These are phyloP conservation scores for Hemibagrus wyckioides DNA, from an alignment of 2,113 vertebrate genomes.

Conservation along the genomic window DNA sequence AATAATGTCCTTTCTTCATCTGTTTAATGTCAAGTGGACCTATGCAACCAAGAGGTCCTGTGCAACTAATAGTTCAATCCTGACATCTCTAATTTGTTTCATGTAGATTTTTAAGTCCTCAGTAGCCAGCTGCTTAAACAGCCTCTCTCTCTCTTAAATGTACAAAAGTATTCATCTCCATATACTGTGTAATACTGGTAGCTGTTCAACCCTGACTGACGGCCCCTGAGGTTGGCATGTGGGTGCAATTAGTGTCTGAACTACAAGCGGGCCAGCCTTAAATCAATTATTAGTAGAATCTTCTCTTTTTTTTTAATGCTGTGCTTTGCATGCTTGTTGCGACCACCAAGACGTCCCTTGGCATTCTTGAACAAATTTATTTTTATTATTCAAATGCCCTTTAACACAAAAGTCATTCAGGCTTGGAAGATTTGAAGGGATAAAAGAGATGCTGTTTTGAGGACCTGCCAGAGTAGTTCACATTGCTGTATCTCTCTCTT, in stretches of 20 bases:
- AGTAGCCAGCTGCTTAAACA: slow-evolving; percentile 52
- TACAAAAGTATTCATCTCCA: slow-evolving; percentile 49
- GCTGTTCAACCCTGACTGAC: slow-evolving; percentile 48
- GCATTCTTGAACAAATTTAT: slow-evolving; percentile 54
- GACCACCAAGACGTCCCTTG: slow-evolving; percentile 59
- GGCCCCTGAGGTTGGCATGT: slow-evolving; percentile 44
- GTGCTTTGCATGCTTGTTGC: slow-evolving; percentile 47
- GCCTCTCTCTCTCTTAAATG: slow-evolving; percentile 20
- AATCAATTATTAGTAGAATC: slow-evolving; percentile 8
- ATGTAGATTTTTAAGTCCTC: slow-evolving; percentile 47
- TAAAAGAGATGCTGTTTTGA: slow-evolving; percentile 63
- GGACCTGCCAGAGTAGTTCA: slow-evolving; percentile 50
- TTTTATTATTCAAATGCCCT: slow-evolving; percentile 59
- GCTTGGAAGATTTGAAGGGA: slow-evolving; percentile 62
- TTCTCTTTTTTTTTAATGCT: slow-evolving; percentile 20
- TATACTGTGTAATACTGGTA: slow-evolving; percentile 53
- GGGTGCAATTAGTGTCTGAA: slow-evolving; percentile 52
- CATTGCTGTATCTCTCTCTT: slow-evolving; percentile 55
- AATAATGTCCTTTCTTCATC: no score
- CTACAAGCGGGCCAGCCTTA: slow-evolving; percentile 33
- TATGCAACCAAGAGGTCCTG: no score
- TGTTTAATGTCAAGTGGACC: no score
- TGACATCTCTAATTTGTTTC: slow-evolving; percentile 43
- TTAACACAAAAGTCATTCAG: slow-evolving; percentile 60
- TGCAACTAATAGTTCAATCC: no score